Evolutionary conservation across 1,140 invertebrate species (phyloP), one percentile per base, ranked within the genome.

Genomic region (Polypedilum pembai): DNA sequence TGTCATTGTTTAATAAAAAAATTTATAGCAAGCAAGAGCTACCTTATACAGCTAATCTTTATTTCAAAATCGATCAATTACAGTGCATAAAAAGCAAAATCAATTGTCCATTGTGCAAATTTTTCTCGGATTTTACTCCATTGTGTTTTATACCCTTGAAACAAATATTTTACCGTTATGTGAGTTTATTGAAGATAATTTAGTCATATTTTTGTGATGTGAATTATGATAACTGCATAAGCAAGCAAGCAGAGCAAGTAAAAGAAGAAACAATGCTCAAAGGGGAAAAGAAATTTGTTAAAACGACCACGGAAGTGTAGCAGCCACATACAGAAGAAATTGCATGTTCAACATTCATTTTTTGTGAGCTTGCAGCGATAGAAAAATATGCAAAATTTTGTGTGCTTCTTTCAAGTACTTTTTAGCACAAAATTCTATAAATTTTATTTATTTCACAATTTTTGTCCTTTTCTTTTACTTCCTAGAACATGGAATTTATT

Each of bases 341-440:
- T 56, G 45, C 45, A 56, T 56, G 45, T 56, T 56, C 12, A 56
- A 56, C 45, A 56, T 56, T 56, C 45, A 56, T 56, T 56, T 56
- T 56, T 33, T 33, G 24, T 56, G 45, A 10, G 45, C 45, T 56
- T 56, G 12, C 12, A 56, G 45, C 45, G 5, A 56, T 56, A 56
- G 45, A 56, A 56, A 33, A 33, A 56, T 45, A 56, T 56, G 45
- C 45, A 56, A 56, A 56, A 3, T 56, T 56, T 56, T n/a, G n/a
- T 56, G n/a, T n/a, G 12, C 15, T 56, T 56, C 45, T 56, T 56
- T 56, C 45, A 56, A 56, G 45, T 15, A 56, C 10, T 56, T 56
- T 56, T 56, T 56, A 15, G n/a, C 12, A 33, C 24, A 33, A 56
- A 56, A 56, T 56, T 56, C 12, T 56, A 56, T 15, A 45, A 45